Base-by-base conservation (phyloP, 2,113 vertebrate genomes). In the Myotis lucifugus region DNA sequence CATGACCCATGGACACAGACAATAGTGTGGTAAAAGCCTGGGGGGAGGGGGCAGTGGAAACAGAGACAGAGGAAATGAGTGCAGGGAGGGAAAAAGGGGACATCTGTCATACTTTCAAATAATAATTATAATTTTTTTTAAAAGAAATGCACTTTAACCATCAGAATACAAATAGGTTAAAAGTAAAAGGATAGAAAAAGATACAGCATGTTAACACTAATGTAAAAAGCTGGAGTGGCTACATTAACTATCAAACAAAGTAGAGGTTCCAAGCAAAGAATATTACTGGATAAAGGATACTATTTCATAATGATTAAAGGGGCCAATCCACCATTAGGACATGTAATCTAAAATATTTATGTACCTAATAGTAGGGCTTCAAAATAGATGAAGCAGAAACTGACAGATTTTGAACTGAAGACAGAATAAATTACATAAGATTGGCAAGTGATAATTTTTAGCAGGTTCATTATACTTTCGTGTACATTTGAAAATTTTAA, bases 271-370 rank as follows among this genome's bases (percentile, higher is more conserved):
- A 9, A 93, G 46, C 18, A 87, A 93, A 90, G 25, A 69, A 34
- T 70, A 85, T 29, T 84, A 90, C 29, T 34, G 25, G 6, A 90
- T 50, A 96, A 67, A 67, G 48, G 54, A 88, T 34, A 93, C 11
- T 15, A 86, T 61, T 85, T 89, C 42, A 85, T 85, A 85, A 92
- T 72, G 66, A 89, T 61, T 69, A 56, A 92, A 92, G 27, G 15
- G 21, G 12, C 56, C 52, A 66, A 29, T 90, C 48, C 19, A 90
- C 14, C 42, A 82, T 50, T 12, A 76, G 32, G 32, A 81, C 29
- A 59, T 67, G 85, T 54, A 77, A 54, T n/a, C 67, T 69, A 70
- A 90, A 85, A 86, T 32, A 40, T 32, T 29, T 82, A 76, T 72
- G 12, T 61, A 88, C 27, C 76, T 72, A 78, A 78, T 87, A 87